phyloP scores from a whole-genome alignment of 2,797 vertebrate genomes.

The Protosalanx chinensis region DNA sequence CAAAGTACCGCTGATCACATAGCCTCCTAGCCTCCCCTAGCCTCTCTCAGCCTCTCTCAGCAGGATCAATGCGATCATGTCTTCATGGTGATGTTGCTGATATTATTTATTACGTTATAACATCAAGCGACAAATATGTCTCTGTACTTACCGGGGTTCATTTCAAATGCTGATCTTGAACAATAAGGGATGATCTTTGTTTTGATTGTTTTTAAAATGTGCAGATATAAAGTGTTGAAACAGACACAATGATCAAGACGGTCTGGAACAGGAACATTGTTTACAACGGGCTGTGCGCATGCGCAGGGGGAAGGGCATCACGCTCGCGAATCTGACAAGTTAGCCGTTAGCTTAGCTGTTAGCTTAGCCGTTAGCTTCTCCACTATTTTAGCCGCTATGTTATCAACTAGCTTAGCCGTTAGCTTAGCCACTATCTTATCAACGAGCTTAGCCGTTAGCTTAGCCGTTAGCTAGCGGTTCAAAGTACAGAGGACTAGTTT shows the following conservation, averaged over 20 bases:
- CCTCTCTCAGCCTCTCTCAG: slow-evolving; percentile 24
- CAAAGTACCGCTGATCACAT: slow-evolving; percentile 59
- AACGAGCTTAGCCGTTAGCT: no score
- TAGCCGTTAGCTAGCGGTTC: no score
- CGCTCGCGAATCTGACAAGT: slow-evolving; percentile 11
- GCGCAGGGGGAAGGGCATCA: slow-evolving; percentile 67
- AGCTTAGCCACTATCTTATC: no score
- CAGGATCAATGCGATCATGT: slow-evolving; percentile 57
- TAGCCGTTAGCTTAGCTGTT: not conserved
- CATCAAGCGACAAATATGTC: slow-evolving; percentile 33
- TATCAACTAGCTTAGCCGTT: no score
- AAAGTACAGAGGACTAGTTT: not conserved
- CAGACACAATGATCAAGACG: slow-evolving; percentile 72
- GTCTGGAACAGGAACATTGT: slow-evolving; percentile 77
- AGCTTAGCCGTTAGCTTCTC: no score
- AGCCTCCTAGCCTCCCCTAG: slow-evolving; percentile 25
- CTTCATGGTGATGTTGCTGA: slow-evolving; percentile 52
- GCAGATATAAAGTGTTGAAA: slow-evolving; percentile 52
- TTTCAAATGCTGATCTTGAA: slow-evolving; percentile 42
- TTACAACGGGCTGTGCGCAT: slow-evolving; percentile 75
- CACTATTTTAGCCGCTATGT: no score
- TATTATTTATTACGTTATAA: slow-evolving; percentile 46
- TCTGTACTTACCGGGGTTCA: slow-evolving; percentile 68
- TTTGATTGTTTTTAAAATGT: slow-evolving; percentile 36
- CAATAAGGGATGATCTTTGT: slow-evolving; percentile 17